Evolutionary conservation across 2,888 invertebrate genomes (phyloP), one percentile per base, ranked within the genome.

Genomic region (Macrosiphum euphorbiae): DNA sequence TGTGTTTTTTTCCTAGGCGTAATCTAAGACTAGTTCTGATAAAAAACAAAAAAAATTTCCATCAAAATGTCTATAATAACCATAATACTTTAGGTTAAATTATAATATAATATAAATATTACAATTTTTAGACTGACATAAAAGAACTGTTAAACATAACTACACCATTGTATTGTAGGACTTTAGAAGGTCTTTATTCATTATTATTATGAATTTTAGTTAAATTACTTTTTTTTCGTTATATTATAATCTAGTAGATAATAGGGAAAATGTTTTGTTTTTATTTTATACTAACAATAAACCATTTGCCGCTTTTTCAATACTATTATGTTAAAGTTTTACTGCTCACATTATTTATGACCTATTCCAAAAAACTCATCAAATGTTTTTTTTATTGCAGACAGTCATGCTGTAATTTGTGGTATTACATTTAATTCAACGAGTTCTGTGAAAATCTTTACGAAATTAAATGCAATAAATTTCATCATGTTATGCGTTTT

Each of bases 271-370:
- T 35, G 78, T 78, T 67, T n/a, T 90, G 7, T 78, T 78, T n/a
- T 24, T 3, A 50, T 44, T 52, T n/a, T 84, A 55, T 78, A 16
- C 41, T 91, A 84, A 84, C 50, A 52, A 91, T 90, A 84, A 91
- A 84, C 91, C 55, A 41, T 41, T 84, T 84, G 28, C 3, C 52
- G 20, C 84, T 91, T 55, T 91, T 91, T 84, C 91, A 91, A 91
- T 91, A 91, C 90, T 28, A 52, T 26, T 35, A 41, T 78, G 35
- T 35, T 84, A 78, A 90, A 90, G 90, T 90, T 90, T 90, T 26
- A 47, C 35, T 13, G n/a, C 47, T 67, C 24, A n/a, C 35, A 50
- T 35, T 67, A 67, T 90, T 88, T 58, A 88, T 41, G 28, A 89
- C 44, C 41, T 89, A 61, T 90, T 84, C 41, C 16, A 13, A 78